Percentiles rank a stretch among this genome's conserved stretches.
Conservation (phyloP, 2,113 vertebrate species). For the Phasianus colchicus region DNA sequence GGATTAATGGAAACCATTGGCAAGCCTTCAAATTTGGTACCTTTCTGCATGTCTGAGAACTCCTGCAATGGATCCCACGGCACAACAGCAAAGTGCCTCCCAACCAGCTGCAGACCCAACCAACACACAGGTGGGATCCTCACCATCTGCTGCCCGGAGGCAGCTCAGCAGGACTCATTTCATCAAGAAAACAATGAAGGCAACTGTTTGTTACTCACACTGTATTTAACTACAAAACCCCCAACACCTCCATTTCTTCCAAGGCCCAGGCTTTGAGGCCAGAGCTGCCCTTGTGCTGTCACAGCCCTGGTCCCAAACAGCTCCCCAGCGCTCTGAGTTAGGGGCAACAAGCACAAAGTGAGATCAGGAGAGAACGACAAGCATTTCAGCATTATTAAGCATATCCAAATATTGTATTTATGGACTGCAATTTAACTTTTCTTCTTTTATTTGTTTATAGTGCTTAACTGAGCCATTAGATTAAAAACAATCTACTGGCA, state of each 20-base stretch:
- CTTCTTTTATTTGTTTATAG: neutral
- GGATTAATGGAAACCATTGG: neutral
- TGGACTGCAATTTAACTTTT: neutral
- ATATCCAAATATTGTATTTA: neutral
- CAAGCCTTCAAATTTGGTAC: neutral
- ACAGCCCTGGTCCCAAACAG: neutral
- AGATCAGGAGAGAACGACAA: neutral
- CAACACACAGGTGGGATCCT: neutral
- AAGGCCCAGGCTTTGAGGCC: neutral
- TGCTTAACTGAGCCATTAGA: neutral
- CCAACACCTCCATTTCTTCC: neutral
- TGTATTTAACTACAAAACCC: constrained; percentile 4
- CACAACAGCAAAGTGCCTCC: constrained; percentile 32
- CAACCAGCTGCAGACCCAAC: neutral
- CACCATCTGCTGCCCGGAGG: constrained; percentile 52
- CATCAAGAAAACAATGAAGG: neutral
- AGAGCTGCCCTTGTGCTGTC: neutral
- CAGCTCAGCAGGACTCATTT: constrained; percentile 24
- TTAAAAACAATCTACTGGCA: accelerated
- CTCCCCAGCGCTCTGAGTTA: neutral
- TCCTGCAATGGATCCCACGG: neutral
- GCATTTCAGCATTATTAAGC: neutral
- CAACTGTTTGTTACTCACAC: neutral
- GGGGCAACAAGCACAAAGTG: neutral
- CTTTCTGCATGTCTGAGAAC: neutral